A percentile compares a stretch with the other conserved stretches of the same genome.
Evolutionary conservation across 2,888 invertebrate species (phyloP).

Genomic region (Periphyllus acericola): DNA sequence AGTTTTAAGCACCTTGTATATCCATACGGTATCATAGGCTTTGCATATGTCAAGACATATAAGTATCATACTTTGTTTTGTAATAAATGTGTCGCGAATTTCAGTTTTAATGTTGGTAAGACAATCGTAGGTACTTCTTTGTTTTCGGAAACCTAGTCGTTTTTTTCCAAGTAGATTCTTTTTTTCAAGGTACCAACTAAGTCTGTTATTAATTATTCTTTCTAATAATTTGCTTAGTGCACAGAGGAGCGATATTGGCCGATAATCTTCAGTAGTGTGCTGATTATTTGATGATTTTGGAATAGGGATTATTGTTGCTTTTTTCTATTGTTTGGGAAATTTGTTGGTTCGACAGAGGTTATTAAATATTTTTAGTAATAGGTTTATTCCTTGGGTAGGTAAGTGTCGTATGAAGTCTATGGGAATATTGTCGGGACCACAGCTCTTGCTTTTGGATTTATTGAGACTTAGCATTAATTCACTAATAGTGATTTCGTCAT

Average conservation of each 20-base stretch:
- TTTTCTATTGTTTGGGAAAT: neutral
- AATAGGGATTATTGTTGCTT: neutral
- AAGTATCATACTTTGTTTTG: too few relatives aligned
- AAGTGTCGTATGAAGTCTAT: too few relatives aligned
- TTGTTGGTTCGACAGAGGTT: neutral
- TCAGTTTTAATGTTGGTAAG: too few relatives aligned
- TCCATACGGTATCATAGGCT: too few relatives aligned
- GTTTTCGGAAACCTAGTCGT: neutral
- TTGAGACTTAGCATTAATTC: too few relatives aligned
- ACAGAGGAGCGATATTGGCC: neutral
- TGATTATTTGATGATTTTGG: neutral
- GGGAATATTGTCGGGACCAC: too few relatives aligned
- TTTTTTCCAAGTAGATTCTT: neutral
- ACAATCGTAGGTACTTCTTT: neutral
- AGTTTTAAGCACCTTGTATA: too few relatives aligned
- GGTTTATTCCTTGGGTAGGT: neutral
- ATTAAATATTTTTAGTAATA: neutral
- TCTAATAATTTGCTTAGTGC: constrained; percentile 3
- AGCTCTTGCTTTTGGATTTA: too few relatives aligned
- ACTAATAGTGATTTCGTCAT: too few relatives aligned
- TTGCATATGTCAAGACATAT: too few relatives aligned
- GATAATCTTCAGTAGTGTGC: neutral
- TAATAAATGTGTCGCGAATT: too few relatives aligned
- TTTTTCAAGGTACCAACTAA: constrained; percentile 6
- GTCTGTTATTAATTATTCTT: neutral